phyloP scores from a whole-genome alignment of 92 coral and sea anemone species.

The Palythoa grandis region DNA sequence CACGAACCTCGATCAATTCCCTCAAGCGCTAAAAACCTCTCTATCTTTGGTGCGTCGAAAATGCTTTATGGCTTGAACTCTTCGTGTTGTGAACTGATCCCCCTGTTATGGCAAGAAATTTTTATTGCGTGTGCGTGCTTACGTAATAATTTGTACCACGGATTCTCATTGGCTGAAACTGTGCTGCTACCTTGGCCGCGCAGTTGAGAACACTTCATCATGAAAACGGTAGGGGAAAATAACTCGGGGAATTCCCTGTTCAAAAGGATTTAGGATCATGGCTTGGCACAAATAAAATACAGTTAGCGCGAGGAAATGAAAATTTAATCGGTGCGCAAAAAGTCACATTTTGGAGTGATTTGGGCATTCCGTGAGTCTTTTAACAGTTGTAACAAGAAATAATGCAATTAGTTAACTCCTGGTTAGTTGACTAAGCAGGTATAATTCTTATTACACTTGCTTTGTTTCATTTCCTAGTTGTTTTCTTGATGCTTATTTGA shows the following conservation, averaged over 20 bases:
- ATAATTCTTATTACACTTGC: too few species aligned
- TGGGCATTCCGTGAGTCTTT: not conserved
- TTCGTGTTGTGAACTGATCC: conserved; percentile 38
- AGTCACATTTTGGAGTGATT: not conserved
- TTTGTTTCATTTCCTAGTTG: too few species aligned
- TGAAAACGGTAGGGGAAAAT: conserved; percentile 4
- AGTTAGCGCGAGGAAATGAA: not conserved
- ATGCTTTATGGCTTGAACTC: not conserved
- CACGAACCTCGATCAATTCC: conserved; percentile 5
- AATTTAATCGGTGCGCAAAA: not conserved
- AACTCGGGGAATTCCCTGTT: conserved; percentile 25
- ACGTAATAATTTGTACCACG: conserved; percentile 69
- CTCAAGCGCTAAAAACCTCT: not conserved
- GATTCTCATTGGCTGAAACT: conserved; percentile 70
- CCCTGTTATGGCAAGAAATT: conserved; percentile 68
- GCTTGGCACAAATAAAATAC: not conserved
- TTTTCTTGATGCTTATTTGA: not conserved
- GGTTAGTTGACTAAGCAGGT: too few species aligned
- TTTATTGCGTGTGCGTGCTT: conserved; percentile 90
- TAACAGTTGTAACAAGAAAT: not conserved
- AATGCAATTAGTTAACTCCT: not conserved
- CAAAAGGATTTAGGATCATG: not conserved
- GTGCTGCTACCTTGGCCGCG: conserved; percentile 20
- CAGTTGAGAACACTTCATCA: conserved; percentile 20
- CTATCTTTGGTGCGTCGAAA: not conserved